Evolutionary conservation across 2,888 invertebrate genomes (phyloP).

Genomic region (Caprella mutica): DNA sequence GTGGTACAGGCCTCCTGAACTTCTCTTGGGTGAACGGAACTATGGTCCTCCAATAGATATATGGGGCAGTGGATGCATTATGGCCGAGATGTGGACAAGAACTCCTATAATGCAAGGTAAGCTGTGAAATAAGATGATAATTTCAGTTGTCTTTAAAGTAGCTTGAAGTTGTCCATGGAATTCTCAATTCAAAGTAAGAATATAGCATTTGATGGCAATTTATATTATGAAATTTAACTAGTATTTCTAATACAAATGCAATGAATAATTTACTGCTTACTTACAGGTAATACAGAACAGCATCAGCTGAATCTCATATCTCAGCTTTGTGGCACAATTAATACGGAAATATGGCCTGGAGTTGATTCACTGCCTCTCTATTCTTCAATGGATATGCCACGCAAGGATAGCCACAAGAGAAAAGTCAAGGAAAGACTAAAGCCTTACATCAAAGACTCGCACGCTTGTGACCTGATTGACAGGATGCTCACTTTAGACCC

Average conservation of each 20-base stretch:
- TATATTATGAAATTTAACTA: too few relatives aligned
- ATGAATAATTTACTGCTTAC: too few relatives aligned
- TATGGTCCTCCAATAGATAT: conserved; percentile 96
- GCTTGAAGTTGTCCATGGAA: too few relatives aligned
- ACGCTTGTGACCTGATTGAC: conserved; percentile 85
- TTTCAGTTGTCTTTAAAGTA: too few relatives aligned
- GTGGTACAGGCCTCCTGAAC: conserved; percentile 74
- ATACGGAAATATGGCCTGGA: conserved; percentile 83
- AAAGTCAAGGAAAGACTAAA: conserved; percentile 67
- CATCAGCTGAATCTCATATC: conserved; percentile 89
- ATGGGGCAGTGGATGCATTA: conserved; percentile 88
- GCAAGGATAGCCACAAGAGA: conserved; percentile 65
- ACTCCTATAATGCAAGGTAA: conserved; percentile 86
- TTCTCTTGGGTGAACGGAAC: conserved; percentile 70
- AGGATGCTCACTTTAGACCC: conserved; percentile 85
- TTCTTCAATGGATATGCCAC: conserved; percentile 73
- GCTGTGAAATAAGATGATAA: conserved; percentile 34
- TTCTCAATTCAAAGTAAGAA: too few relatives aligned
- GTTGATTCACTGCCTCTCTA: conserved; percentile 80
- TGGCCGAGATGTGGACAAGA: conserved; percentile 99
- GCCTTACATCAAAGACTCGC: conserved; percentile 79
- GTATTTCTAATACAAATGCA: too few relatives aligned
- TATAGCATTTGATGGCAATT: too few relatives aligned
- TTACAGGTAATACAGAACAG: conserved; percentile 94
- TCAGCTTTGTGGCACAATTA: conserved; percentile 91